Evolutionary conservation across 2,797 vertebrate species (phyloP).

Genomic region (Micrastur ruficollis): DNA sequence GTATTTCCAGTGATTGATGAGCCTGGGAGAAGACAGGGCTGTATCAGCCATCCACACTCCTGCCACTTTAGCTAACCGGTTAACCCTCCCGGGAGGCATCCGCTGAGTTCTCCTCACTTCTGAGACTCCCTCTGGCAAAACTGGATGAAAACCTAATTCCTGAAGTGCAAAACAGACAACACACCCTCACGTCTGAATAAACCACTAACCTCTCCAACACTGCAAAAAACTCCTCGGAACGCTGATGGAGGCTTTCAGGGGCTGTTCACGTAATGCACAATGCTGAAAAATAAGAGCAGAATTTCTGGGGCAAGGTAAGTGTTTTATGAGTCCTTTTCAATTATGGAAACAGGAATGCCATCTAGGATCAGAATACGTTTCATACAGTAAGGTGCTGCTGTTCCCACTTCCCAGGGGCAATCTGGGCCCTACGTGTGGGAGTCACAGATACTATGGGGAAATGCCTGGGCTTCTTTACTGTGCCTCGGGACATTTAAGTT

Average conservation of each 20-base stretch:
- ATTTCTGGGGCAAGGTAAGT: not conserved
- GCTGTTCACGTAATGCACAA: not conserved
- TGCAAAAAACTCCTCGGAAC: not conserved
- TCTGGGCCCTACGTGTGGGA: not conserved
- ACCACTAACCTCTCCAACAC: not conserved
- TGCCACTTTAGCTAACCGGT: not conserved
- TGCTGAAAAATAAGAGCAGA: not conserved
- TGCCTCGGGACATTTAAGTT: not conserved
- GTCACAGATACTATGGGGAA: not conserved
- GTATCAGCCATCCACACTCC: not conserved
- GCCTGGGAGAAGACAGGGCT: not conserved
- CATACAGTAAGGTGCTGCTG: not conserved
- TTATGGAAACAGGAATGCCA: not conserved
- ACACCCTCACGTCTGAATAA: not conserved
- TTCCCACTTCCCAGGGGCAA: not conserved
- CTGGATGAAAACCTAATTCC: not conserved
- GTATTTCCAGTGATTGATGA: not conserved
- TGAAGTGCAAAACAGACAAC: not conserved
- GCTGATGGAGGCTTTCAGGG: not conserved
- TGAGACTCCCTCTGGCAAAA: not conserved
- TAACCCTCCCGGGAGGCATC: not conserved
- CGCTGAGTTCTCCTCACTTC: not conserved
- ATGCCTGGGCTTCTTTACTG: not conserved
- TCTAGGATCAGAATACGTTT: not conserved
- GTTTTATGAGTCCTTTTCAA: not conserved